Conservation (phyloP, 2,888 invertebrate genomes). For the Carabus problematicus region DNA sequence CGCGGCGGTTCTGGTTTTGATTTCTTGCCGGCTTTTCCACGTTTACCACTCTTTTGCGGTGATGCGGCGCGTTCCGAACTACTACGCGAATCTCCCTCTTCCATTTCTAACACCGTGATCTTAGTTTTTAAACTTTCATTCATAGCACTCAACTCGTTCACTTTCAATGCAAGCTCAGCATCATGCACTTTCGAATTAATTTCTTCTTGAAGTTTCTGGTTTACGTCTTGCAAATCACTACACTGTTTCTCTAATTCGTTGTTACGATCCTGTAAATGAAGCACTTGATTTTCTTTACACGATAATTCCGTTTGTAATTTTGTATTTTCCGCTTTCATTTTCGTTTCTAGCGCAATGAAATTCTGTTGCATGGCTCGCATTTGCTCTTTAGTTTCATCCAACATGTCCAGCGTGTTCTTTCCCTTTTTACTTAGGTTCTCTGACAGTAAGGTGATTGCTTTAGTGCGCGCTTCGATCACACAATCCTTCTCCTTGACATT, state of each 20-base stretch:
- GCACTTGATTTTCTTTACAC: conserved; percentile 65
- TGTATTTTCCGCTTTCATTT: conserved; percentile 73
- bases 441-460: conserved; percentile 78
- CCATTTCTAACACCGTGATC: conserved; percentile 21
- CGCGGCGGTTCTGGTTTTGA: conserved; percentile 63
- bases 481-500: conserved; percentile 83
- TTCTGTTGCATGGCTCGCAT: conserved; percentile 83
- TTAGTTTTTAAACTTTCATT: conserved; percentile 37
- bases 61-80: conserved; percentile 31
- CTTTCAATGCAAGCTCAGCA: conserved; percentile 50
- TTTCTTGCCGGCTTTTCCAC: conserved; percentile 53
- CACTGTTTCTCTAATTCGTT: conserved; percentile 46
- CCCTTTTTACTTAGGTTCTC: conserved; percentile 75
- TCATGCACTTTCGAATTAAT: conserved; percentile 41
- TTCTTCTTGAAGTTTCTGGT: conserved; percentile 9
- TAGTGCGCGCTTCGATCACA: conserved; percentile 81
- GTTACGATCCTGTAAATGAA: conserved; percentile 65
- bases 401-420: conserved; percentile 73
- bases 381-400: conserved; percentile 82
- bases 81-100: conserved; percentile 23
- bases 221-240: conserved; percentile 37
- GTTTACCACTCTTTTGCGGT: conserved; percentile 40
- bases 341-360: conserved; percentile 73
- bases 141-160: conserved; percentile 49
- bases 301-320: conserved; percentile 64